Conservation (phyloP, 1,140 invertebrate species). For the Papilio polytes region DNA sequence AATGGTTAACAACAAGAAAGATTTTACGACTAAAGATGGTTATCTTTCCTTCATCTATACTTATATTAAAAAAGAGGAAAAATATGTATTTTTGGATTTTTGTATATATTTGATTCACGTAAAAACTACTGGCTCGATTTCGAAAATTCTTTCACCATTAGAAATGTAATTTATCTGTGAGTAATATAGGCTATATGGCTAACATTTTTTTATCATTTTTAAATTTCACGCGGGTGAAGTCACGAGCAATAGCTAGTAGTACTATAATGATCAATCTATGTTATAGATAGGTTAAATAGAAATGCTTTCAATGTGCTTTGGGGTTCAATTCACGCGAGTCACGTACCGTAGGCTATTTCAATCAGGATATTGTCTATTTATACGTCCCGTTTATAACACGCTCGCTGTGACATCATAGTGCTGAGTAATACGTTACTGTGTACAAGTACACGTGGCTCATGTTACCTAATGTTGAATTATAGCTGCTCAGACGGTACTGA, state of each 20-base stretch:
- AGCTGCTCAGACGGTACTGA: background rate
- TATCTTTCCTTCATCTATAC: background rate
- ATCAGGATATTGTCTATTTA: constrained; percentile 38
- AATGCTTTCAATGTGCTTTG: background rate
- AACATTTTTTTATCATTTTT: no score
- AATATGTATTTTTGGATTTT: no score
- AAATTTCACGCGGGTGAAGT: no score
- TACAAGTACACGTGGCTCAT: background rate
- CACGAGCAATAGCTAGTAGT: no score
- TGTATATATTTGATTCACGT: no score
- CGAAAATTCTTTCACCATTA: no score
- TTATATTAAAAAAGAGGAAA: no score
- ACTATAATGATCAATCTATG: background rate
- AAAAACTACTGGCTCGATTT: no score
- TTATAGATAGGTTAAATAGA: background rate
- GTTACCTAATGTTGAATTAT: constrained; percentile 13
- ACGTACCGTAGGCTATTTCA: constrained; percentile 27
- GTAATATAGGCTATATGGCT: no score
- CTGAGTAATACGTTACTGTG: constrained; percentile 27
- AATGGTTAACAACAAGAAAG: no score
- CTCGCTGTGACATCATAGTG: constrained; percentile 24
- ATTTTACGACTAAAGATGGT: background rate
- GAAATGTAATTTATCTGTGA: no score
- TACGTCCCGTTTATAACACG: constrained; percentile 33
- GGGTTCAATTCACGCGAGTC: background rate